A percentile compares a stretch with the other conserved stretches of the same genome.
Evolutionary conservation across 2,113 vertebrate genomes (phyloP).

Genomic region (Amia ocellicauda): DNA sequence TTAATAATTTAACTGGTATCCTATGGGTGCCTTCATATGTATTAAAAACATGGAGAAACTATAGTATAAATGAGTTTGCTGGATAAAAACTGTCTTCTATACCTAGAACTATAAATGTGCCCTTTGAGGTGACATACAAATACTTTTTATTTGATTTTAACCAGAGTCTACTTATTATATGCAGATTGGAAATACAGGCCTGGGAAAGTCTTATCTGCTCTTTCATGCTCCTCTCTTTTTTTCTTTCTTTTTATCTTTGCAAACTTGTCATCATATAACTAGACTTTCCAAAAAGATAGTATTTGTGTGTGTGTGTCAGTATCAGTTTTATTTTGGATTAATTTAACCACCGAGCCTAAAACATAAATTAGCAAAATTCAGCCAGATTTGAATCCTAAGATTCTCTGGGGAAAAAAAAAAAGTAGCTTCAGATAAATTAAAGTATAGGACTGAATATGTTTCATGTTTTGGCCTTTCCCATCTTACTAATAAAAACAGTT

Average conservation of each 20-base stretch:
- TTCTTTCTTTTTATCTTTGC: constrained; percentile 39
- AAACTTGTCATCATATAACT: constrained; percentile 17
- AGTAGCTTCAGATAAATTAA: background rate
- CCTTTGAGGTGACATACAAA: constrained; percentile 33
- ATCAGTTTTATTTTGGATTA: too few relatives aligned
- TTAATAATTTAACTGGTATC: constrained; percentile 34
- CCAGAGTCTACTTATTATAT: constrained; percentile 28
- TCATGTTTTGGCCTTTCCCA: background rate
- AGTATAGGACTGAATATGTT: background rate
- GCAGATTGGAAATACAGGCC: constrained; percentile 20
- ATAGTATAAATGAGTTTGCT: constrained; percentile 18
- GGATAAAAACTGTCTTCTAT: background rate
- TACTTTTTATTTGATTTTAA: constrained; percentile 8
- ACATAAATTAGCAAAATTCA: too few relatives aligned
- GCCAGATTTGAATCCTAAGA: background rate
- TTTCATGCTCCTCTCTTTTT: constrained; percentile 44
- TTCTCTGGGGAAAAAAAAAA: background rate
- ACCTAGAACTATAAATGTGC: background rate
- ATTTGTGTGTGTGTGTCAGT: too few relatives aligned
- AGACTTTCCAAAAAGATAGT: too few relatives aligned
- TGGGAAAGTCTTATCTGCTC: constrained; percentile 30
- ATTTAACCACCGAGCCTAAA: too few relatives aligned
- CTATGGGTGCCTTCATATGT: constrained; percentile 25
- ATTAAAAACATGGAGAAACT: constrained; percentile 19
- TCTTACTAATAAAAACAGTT: background rate